Base-by-base conservation (phyloP, 2,797 vertebrate genomes). In the Champsocephalus gunnari region DNA sequence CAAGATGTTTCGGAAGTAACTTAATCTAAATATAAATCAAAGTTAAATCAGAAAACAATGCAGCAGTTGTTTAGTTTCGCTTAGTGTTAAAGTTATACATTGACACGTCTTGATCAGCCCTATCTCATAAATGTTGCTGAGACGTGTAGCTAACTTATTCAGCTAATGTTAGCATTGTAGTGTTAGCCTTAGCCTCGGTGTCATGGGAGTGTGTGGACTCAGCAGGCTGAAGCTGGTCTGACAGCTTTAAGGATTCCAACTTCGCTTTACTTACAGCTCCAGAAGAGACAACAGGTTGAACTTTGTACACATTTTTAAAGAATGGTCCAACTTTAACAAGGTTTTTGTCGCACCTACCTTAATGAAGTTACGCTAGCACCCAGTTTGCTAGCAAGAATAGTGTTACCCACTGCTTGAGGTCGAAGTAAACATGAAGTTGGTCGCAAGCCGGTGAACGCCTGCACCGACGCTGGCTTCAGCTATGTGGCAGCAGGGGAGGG, bases 1-100 rank as follows among this genome's bases (percentile, higher is more conserved):
- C 49, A 77, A 77, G 81, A 81, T 88, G 90, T 93, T 94, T 94
- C 91, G 92, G 94, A 95, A 95, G 93, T 93, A 77, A 38, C 34
- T 38, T 38, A 38, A 86, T 87, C 75, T 73, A 58, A 66, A 53
- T 69, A 71, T 38, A 38, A 24, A 66, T 65, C 63, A 71, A 88
- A 85, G 79, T 77, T 69, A 66, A n/a, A 24, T 55, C 19, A 41
- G 7, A 67, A 58, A 84, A 56, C 21, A 69, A n/a, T 9, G 28
- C 17, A 34, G 56, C 9, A 11, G 1, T 41, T 64, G 47, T 49
- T 53, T 1, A 0, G 1, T 48, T 48, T 38, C 2, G 34, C 6
- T 12, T 34, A 3, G 2, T 1, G 14, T 14, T 0, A 32, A 11
- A 5, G 12, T 50, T 12, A 19, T 3, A 0, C 4, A 16, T 1